Evolutionary conservation across 2,888 invertebrate genomes (phyloP).

Genomic region (Mystacides longicornis): DNA sequence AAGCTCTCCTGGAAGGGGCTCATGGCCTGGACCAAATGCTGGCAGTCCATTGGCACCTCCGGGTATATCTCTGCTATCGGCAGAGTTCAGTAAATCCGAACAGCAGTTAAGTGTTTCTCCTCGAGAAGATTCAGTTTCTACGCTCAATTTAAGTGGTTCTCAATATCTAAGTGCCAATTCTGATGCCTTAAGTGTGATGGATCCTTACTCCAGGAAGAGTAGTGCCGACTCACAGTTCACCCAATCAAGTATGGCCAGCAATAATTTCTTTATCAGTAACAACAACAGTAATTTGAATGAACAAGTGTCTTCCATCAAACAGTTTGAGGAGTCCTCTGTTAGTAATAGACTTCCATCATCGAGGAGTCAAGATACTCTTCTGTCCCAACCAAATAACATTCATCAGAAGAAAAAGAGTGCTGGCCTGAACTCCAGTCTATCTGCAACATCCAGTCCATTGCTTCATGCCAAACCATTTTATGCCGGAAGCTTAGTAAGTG

Average conservation of each 20-base stretch:
- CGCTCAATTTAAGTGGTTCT: constrained; percentile 47
- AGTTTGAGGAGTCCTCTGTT: constrained; percentile 21
- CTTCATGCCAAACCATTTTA: constrained; percentile 54
- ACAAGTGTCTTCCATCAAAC: constrained; percentile 15
- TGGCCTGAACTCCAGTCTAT: constrained; percentile 53
- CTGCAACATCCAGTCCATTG: constrained; percentile 64
- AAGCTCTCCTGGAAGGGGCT: constrained; percentile 70
- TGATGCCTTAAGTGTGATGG: constrained; percentile 26
- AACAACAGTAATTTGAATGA: constrained; percentile 19
- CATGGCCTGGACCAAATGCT: constrained; percentile 76
- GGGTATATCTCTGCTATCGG: constrained; percentile 46
- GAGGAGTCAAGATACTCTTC: constrained; percentile 70
- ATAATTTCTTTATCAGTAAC: constrained; percentile 40
- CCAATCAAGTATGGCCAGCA: constrained; percentile 44
- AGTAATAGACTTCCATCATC: constrained; percentile 60
- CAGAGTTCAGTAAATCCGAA: constrained; percentile 79
- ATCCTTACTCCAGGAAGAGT: constrained; percentile 46
- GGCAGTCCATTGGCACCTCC: constrained; percentile 43
- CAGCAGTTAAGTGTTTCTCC: constrained; percentile 58
- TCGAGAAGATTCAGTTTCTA: constrained; percentile 46
- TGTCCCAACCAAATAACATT: constrained; percentile 37
- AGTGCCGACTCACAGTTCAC: constrained; percentile 54
- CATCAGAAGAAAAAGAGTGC: constrained; percentile 44
- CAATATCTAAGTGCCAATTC: constrained; percentile 48
- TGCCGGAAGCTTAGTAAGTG: constrained; percentile 56